These are phyloP conservation scores for Ctena decussata DNA, from an alignment of 2,888 invertebrate species.

Conservation along the genomic window DNA sequence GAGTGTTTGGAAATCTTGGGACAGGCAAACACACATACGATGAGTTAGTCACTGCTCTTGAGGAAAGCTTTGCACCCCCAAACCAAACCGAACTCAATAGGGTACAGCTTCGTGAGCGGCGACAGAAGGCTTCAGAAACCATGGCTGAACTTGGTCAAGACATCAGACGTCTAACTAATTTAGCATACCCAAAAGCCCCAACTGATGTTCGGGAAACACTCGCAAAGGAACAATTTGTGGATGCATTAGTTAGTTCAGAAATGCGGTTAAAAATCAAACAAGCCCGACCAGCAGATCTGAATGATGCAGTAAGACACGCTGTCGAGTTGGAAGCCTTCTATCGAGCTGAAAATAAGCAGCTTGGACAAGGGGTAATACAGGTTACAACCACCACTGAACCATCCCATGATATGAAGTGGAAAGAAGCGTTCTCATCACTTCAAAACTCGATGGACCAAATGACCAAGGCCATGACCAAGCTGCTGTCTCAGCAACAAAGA, in stretches of 20 bases:
- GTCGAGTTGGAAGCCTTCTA: constrained; percentile 35
- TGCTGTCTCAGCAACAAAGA: background rate
- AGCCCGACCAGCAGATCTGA: constrained; percentile 16
- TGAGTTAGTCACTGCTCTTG: background rate
- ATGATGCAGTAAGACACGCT: constrained; percentile 33
- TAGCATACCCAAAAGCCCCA: constrained; percentile 31
- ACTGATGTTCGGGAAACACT: constrained; percentile 22
- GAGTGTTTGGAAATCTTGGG: constrained; percentile 25
- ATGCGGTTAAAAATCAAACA: constrained; percentile 27
- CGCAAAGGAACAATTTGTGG: constrained; percentile 34
- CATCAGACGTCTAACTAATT: constrained; percentile 20
- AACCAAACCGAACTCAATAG: constrained; percentile 23
- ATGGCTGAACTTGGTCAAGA: constrained; percentile 12
- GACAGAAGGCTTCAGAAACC: constrained; percentile 24
- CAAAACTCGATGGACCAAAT: background rate
- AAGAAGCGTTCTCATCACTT: background rate
- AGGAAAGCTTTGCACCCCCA: background rate
- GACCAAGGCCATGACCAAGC: background rate
- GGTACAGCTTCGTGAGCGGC: constrained; percentile 24
- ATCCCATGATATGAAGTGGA: background rate
- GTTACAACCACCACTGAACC: background rate
- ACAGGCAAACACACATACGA: background rate
- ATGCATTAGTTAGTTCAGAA: constrained; percentile 25
- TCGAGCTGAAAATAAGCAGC: constrained; percentile 10
- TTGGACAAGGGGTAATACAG: background rate